Evolutionary conservation across 2,797 vertebrate species (phyloP).

Genomic region (Spea hammondii): DNA sequence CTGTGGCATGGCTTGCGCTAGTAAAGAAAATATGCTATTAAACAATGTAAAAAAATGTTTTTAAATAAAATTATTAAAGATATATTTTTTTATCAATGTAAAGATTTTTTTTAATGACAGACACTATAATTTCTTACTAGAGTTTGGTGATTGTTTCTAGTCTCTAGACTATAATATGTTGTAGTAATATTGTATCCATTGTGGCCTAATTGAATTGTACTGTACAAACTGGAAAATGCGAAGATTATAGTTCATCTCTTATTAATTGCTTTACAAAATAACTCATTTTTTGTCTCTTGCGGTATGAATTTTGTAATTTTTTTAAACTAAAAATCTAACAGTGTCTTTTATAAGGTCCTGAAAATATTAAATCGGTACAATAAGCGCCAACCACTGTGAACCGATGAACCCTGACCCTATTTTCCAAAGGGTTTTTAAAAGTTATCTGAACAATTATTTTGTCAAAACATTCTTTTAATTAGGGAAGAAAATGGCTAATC

Average conservation of each 20-base stretch:
- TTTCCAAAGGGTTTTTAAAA: conserved; percentile 38
- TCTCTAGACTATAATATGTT: conserved; percentile 10
- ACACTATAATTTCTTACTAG: neutral
- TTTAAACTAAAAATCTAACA: conserved; percentile 14
- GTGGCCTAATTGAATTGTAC: conserved; percentile 36
- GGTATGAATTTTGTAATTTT: conserved; percentile 3
- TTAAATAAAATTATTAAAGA: too few relatives aligned
- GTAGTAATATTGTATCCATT: conserved; percentile 24
- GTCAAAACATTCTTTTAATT: conserved; percentile 43
- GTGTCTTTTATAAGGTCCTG: conserved; percentile 19
- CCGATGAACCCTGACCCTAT: conserved; percentile 35
- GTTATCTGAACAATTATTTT: conserved; percentile 39
- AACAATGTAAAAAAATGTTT: too few relatives aligned
- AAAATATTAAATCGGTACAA: conserved; percentile 30
- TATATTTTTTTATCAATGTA: too few relatives aligned
- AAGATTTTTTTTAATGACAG: conserved; percentile 4
- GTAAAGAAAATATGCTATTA: too few relatives aligned
- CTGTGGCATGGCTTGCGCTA: too few relatives aligned
- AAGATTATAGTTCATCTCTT: conserved; percentile 34
- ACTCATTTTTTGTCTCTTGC: conserved; percentile 31
- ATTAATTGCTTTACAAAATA: conserved; percentile 44
- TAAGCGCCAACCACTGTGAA: conserved; percentile 25
- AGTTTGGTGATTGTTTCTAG: too few relatives aligned
- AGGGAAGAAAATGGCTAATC: conserved; percentile 29
- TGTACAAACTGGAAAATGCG: conserved; percentile 10